These are phyloP conservation scores for Lonchura striata DNA, from an alignment of 2,113 vertebrate genomes.

Conservation along the genomic window DNA sequence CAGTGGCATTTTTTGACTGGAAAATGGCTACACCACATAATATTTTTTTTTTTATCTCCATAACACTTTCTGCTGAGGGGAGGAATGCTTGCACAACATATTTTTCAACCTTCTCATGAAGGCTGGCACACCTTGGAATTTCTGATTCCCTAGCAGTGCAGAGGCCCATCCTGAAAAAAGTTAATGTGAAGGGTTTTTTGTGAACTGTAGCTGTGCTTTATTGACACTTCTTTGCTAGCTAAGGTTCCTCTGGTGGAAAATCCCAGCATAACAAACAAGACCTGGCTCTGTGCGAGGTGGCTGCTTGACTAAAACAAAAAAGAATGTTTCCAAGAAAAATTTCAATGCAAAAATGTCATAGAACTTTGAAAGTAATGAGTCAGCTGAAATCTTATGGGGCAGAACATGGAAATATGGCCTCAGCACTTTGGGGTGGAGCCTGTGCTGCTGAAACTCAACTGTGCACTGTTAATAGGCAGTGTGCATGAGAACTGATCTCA, in stretches of 20 bases:
- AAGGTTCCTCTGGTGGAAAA: background rate
- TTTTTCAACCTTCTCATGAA: background rate
- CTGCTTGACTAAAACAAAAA: background rate
- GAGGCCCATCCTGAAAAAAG: background rate
- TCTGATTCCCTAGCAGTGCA: background rate
- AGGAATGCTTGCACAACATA: background rate
- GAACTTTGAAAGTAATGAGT: background rate
- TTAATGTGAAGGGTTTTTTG: background rate
- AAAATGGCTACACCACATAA: background rate
- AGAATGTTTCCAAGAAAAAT: background rate
- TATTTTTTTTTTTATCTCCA: background rate
- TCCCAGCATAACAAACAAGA: background rate
- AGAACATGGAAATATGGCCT: background rate
- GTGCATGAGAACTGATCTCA: background rate
- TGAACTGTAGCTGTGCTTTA: background rate
- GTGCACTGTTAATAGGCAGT: background rate
- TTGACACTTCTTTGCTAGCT: background rate
- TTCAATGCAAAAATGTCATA: background rate
- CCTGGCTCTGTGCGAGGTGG: background rate
- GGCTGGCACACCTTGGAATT: background rate
- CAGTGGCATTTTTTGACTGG: background rate
- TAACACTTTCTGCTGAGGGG: background rate
- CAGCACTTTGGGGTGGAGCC: background rate
- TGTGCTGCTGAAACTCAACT: background rate
- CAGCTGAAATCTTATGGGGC: background rate